phyloP scores from a whole-genome alignment of 1,140 invertebrate genomes.

The Anthonomus grandis region DNA sequence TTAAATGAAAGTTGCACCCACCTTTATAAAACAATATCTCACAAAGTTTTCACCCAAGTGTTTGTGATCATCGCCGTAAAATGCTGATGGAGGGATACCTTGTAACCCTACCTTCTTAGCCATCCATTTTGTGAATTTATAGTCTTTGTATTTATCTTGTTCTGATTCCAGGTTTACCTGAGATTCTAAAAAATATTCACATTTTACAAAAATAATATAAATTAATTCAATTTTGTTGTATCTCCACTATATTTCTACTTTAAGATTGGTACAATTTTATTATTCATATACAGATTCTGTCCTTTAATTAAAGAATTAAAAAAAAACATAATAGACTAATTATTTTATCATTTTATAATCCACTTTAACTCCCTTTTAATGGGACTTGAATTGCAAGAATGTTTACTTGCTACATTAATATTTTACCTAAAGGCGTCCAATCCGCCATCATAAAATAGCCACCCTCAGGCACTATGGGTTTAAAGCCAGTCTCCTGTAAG shows the following conservation, averaged over 20 bases:
- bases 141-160: slow-evolving; percentile 75
- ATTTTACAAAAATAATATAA: not conserved
- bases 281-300: no score
- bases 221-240: no score
- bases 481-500: slow-evolving; percentile 78
- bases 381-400: no score
- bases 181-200: slow-evolving; percentile 48
- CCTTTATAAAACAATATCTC: slow-evolving; percentile 93
- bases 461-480: slow-evolving; percentile 89
- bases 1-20: slow-evolving; percentile 44
- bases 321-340: no score
- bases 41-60: slow-evolving; percentile 83
- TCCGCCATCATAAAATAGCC: slow-evolving; percentile 97
- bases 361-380: no score
- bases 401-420: slow-evolving; percentile 6
- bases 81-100: slow-evolving; percentile 91
- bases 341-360: no score
- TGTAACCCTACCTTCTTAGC: slow-evolving; percentile 89
- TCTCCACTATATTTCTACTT: no score
- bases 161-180: slow-evolving; percentile 66
- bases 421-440: slow-evolving; percentile 72
- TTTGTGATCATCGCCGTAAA: slow-evolving; percentile 84
- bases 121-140: slow-evolving; percentile 93
- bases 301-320: no score
- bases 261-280: no score